Evolutionary conservation across 2,888 invertebrate species (phyloP).

Genomic region (Kryphioiulus occultus): DNA sequence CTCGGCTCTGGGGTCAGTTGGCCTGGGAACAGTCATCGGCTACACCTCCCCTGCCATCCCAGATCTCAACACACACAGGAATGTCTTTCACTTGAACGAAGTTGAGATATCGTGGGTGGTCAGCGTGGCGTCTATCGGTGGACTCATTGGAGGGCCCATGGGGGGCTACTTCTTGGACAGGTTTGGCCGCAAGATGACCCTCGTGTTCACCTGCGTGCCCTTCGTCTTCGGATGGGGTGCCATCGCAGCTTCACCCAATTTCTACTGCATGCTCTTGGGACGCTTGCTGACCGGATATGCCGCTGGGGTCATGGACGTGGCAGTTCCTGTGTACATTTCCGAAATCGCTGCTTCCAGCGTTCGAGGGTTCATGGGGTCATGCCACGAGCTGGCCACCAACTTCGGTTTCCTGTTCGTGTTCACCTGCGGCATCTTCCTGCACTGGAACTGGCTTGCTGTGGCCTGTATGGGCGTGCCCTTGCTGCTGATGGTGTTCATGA

Average conservation of each 20-base stretch:
- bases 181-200: conserved; percentile 2
- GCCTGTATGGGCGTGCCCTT: conserved; percentile 24
- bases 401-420: conserved; percentile 41
- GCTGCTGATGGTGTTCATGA: conserved; percentile 8
- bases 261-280: background rate
- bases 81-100: background rate
- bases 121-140: background rate
- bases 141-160: background rate
- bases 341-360: conserved; percentile 54
- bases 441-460: conserved; percentile 49
- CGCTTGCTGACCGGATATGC: background rate
- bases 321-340: conserved; percentile 51
- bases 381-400: conserved; percentile 52
- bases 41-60: conserved; percentile 27
- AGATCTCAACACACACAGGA: background rate
- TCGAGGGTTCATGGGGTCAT: conserved; percentile 53
- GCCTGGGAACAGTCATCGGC: background rate
- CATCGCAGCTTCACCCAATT: background rate
- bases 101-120: background rate
- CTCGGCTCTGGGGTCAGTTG: conserved; percentile 40
- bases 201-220: background rate
- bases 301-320: conserved; percentile 52
- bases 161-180: conserved; percentile 20
- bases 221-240: conserved; percentile 17
- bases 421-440: conserved; percentile 42